phyloP scores from a whole-genome alignment of 2,113 vertebrate species.

The Trematomus loennbergii region DNA sequence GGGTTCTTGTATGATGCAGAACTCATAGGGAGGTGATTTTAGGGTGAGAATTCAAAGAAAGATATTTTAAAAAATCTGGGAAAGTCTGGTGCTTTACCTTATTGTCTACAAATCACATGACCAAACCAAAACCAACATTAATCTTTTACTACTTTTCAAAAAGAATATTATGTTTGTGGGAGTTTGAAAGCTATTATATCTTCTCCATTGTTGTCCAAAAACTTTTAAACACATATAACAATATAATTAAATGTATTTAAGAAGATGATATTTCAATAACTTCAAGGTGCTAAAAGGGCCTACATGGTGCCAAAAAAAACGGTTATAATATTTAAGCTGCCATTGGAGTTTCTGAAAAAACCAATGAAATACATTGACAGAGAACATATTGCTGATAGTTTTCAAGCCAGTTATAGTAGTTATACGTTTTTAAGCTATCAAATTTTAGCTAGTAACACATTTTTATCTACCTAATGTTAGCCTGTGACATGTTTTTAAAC shows the following conservation, averaged over 20 bases:
- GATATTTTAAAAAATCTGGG: not conserved
- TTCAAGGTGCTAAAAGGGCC: not conserved
- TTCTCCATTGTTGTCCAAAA: not conserved
- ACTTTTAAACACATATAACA: not conserved
- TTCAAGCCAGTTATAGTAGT: too few relatives aligned
- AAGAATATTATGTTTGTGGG: not conserved
- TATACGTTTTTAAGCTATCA: too few relatives aligned
- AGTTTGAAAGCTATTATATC: not conserved
- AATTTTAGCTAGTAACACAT: too few relatives aligned
- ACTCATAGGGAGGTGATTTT: not conserved
- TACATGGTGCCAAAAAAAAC: not conserved
- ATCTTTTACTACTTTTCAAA: not conserved
- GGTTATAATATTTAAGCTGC: not conserved
- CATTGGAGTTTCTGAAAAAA: not conserved
- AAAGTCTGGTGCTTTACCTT: not conserved
- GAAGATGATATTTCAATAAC: not conserved
- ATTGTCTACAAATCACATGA: not conserved
- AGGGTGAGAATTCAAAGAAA: not conserved
- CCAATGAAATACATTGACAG: not conserved
- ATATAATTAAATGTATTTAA: not conserved
- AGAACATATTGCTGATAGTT: not conserved
- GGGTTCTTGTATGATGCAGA: not conserved
- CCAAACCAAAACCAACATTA: not conserved
- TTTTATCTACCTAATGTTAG: too few relatives aligned
- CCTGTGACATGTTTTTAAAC: too few relatives aligned